Conservation (phyloP, 2,888 invertebrate genomes). For the Plemyria rubiginata region DNA sequence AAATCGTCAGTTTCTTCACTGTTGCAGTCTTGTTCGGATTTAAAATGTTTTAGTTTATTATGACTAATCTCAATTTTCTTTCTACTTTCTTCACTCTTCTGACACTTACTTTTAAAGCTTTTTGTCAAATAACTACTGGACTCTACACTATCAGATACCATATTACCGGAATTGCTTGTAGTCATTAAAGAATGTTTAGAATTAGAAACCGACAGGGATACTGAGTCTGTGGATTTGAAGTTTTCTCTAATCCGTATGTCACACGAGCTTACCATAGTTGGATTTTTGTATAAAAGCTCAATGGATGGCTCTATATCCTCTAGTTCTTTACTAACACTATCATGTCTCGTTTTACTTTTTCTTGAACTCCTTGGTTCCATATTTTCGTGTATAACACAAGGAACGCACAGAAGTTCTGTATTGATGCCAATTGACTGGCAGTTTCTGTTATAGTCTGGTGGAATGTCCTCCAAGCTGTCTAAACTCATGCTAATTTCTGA, state of each 20-base stretch:
- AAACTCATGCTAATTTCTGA: conserved; percentile 73
- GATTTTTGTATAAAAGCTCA: conserved; percentile 73
- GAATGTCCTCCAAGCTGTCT: conserved; percentile 69
- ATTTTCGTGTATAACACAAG: conserved; percentile 72
- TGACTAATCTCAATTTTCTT: conserved; percentile 32
- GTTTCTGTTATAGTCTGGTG: conserved; percentile 48
- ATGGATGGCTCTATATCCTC: conserved; percentile 53
- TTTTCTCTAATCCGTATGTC: conserved; percentile 51
- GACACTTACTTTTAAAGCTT: conserved; percentile 18
- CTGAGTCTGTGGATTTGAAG: conserved; percentile 46
- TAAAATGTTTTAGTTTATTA: conserved; percentile 20
- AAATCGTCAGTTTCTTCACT: conserved; percentile 50
- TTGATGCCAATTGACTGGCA: conserved; percentile 70
- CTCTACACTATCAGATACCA: conserved; percentile 42
- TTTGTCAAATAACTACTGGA: conserved; percentile 31
- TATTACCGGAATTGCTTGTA: conserved; percentile 46
- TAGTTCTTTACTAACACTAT: conserved; percentile 29
- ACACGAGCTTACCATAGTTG: conserved; percentile 59
- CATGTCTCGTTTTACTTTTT: conserved; percentile 43
- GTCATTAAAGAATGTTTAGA: conserved; percentile 42
- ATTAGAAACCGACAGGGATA: conserved; percentile 45
- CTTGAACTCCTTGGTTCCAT: conserved; percentile 49
- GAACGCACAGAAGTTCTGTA: conserved; percentile 72
- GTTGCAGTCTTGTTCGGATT: conserved; percentile 30
- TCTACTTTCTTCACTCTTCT: conserved; percentile 21